A percentile compares a stretch with the other conserved stretches of the same genome.
Conservation (phyloP, 1,140 invertebrate species). For the Leptinotarsa lineolata region DNA sequence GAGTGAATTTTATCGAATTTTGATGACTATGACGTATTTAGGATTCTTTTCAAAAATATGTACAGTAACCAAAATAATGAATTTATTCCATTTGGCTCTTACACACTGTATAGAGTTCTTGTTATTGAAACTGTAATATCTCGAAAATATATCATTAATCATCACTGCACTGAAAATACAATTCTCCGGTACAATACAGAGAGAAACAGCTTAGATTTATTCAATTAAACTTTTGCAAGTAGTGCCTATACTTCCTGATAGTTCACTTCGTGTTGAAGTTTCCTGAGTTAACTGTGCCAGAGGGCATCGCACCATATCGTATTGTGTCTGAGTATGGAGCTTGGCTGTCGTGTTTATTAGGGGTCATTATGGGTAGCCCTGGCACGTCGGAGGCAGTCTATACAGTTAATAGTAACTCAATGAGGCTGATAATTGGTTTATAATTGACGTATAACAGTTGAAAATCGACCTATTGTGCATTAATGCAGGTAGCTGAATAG, state of each 20-base stretch:
- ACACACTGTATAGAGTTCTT: no score
- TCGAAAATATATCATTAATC: no score
- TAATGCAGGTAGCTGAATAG: background rate
- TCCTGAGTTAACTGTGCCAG: background rate
- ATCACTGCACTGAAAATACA: no score
- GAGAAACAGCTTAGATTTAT: background rate
- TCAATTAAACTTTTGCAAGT: background rate
- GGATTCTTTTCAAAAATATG: no score
- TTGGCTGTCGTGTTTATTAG: background rate
- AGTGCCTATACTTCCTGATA: background rate
- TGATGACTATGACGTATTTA: no score
- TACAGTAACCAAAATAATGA: no score
- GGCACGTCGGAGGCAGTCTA: background rate
- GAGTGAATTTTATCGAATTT: no score
- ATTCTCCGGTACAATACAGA: background rate
- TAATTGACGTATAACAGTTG: background rate
- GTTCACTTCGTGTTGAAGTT: background rate
- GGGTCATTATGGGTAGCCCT: background rate
- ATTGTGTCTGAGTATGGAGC: background rate
- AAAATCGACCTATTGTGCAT: background rate
- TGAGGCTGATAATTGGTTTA: conserved; percentile 5
- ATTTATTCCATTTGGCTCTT: no score
- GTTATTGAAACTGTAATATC: no score
- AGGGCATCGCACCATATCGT: background rate
- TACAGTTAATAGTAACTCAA: background rate